These are phyloP conservation scores for Agrochola litura DNA, from an alignment of 2,888 invertebrate species.

Conservation along the genomic window DNA sequence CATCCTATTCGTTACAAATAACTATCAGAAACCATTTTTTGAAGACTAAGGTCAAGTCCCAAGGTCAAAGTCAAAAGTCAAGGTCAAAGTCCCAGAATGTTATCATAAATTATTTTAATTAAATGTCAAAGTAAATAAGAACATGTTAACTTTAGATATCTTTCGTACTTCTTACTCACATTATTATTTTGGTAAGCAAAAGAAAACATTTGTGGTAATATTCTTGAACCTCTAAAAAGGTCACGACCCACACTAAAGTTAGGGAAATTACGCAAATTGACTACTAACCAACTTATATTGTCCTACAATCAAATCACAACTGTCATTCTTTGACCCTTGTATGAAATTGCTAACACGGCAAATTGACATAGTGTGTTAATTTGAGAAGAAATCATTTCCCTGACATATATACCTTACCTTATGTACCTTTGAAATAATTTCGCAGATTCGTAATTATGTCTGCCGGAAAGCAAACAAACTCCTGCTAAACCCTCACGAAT, in stretches of 20 bases:
- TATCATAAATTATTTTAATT: conserved; percentile 9
- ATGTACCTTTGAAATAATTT: conserved; percentile 10
- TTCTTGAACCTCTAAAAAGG: background rate
- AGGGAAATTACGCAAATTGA: background rate
- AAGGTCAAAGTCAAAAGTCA: too few species aligned
- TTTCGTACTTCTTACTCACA: background rate
- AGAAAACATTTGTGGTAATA: conserved; percentile 15
- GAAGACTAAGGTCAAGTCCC: too few species aligned
- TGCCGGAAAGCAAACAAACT: conserved; percentile 8
- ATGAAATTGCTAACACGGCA: background rate
- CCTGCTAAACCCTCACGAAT: conserved; percentile 10
- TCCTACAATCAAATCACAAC: background rate
- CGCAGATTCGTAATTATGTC: conserved; percentile 6
- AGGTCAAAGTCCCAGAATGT: background rate
- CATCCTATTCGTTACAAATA: background rate
- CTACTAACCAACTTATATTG: background rate
- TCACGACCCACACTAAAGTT: background rate
- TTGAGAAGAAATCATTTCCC: background rate
- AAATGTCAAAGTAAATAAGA: conserved; percentile 17
- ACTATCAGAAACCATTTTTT: background rate
- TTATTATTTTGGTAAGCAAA: background rate
- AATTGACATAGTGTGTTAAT: background rate
- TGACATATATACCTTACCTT: too few species aligned
- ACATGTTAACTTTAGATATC: conserved; percentile 1
- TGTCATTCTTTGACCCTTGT: background rate